These are phyloP conservation scores for Hestina assimilis DNA, from an alignment of 1,140 invertebrate genomes.

Conservation along the genomic window DNA sequence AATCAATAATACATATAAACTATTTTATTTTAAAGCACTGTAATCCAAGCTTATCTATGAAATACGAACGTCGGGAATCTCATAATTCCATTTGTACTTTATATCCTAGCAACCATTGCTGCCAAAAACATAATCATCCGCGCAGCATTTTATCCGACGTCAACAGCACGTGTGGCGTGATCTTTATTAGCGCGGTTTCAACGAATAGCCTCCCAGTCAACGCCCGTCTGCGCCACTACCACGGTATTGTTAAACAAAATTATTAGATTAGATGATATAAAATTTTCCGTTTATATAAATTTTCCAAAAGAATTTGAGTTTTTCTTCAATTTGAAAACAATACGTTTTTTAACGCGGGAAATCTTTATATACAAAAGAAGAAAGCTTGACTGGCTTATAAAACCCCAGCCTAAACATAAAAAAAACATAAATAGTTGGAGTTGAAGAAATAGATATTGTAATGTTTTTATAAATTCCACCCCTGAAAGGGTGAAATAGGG, in stretches of 20 bases:
- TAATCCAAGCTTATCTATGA: too few species aligned
- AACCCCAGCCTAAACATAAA: too few species aligned
- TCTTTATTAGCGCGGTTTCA: constrained; percentile 54
- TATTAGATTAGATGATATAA: not conserved
- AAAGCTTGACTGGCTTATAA: too few species aligned
- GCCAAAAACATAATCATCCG: constrained; percentile 12
- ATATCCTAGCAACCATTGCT: not conserved
- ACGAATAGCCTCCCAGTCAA: constrained; percentile 44
- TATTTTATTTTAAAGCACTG: too few species aligned
- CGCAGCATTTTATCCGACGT: constrained; percentile 35
- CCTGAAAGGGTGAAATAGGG: too few species aligned
- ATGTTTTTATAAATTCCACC: too few species aligned
- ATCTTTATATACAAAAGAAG: too few species aligned
- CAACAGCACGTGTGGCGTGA: constrained; percentile 39
- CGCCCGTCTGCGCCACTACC: constrained; percentile 21
- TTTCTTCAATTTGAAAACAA: too few species aligned
- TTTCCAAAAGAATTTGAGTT: not conserved
- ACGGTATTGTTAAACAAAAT: not conserved
- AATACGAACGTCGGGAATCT: not conserved
- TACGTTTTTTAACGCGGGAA: too few species aligned
- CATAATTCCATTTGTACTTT: not conserved
- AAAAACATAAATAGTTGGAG: too few species aligned
- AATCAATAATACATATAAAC: too few species aligned
- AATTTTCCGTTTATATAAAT: not conserved
- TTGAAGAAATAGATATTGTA: too few species aligned